Percentiles rank a stretch among this genome's conserved stretches.
phyloP scores from a whole-genome alignment of 2,888 invertebrate genomes.

The Meta bourneti region DNA sequence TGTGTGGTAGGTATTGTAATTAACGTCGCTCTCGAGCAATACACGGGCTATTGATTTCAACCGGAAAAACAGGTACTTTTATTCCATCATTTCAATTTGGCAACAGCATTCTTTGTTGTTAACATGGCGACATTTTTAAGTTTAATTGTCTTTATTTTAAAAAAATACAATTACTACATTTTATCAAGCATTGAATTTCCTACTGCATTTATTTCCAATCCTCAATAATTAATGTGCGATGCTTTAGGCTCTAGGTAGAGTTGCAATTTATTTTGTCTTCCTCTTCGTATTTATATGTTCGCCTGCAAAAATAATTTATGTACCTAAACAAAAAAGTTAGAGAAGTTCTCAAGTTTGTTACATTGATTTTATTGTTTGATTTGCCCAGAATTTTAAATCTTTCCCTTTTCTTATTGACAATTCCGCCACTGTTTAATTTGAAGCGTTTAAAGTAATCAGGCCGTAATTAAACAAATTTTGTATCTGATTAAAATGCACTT shows the following conservation, averaged over 20 bases:
- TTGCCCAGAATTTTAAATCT: not conserved
- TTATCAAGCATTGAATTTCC: not conserved
- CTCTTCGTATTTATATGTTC: not conserved
- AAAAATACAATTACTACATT: not conserved
- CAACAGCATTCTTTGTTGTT: constrained; percentile 30
- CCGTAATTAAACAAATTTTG: too few species aligned
- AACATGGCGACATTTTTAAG: constrained; percentile 44
- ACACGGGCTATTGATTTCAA: not conserved
- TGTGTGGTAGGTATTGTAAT: not conserved
- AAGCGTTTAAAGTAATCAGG: too few species aligned
- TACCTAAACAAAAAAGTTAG: not conserved
- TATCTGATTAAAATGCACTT: too few species aligned
- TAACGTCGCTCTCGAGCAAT: not conserved
- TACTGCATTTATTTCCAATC: not conserved
- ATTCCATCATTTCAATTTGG: not conserved
- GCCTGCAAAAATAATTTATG: not conserved
- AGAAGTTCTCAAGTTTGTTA: not conserved
- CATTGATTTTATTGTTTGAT: not conserved
- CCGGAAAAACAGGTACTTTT: not conserved
- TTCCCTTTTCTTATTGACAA: not conserved
- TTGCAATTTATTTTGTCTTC: not conserved
- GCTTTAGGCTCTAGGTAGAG: not conserved
- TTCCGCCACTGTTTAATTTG: not conserved
- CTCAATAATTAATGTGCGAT: not conserved
- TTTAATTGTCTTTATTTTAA: not conserved